Evolutionary conservation across 2,888 invertebrate genomes (phyloP).

Genomic region (Carpatolechia fugitivella): DNA sequence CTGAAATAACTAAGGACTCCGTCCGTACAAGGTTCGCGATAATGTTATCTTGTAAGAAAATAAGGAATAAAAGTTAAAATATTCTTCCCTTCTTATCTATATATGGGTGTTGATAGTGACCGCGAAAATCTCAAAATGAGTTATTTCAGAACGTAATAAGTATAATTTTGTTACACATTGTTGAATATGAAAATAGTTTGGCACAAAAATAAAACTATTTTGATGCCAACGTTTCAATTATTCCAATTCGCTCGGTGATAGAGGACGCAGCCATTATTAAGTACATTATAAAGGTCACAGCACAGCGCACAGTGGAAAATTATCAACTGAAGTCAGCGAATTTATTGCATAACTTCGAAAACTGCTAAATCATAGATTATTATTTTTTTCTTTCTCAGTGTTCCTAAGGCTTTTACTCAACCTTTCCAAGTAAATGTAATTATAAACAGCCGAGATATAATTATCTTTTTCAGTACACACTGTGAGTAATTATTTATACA

Average conservation of each 20-base stretch:
- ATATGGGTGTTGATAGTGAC: too few relatives aligned
- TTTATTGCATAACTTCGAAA: not conserved
- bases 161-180: not conserved
- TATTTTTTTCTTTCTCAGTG: too few relatives aligned
- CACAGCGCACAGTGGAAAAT: too few relatives aligned
- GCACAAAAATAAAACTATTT: conserved; percentile 19
- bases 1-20: too few relatives aligned
- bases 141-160: not conserved
- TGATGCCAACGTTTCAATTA: conserved; percentile 17
- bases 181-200: conserved; percentile 5
- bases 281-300: not conserved
- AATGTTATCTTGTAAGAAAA: too few relatives aligned
- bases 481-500: conserved; percentile 2
- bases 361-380: too few relatives aligned
- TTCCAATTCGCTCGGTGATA: not conserved
- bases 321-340: not conserved
- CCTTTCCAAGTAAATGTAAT: too few relatives aligned
- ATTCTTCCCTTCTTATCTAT: too few relatives aligned
- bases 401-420: too few relatives aligned
- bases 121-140: not conserved
- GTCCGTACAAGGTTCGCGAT: too few relatives aligned
- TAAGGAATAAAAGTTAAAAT: too few relatives aligned
- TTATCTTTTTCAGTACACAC: conserved; percentile 1
- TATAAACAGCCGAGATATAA: not conserved
- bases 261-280: conserved; percentile 2